Evolutionary conservation across 1,140 invertebrate species (phyloP).

Genomic region (Heliothis virescens): DNA sequence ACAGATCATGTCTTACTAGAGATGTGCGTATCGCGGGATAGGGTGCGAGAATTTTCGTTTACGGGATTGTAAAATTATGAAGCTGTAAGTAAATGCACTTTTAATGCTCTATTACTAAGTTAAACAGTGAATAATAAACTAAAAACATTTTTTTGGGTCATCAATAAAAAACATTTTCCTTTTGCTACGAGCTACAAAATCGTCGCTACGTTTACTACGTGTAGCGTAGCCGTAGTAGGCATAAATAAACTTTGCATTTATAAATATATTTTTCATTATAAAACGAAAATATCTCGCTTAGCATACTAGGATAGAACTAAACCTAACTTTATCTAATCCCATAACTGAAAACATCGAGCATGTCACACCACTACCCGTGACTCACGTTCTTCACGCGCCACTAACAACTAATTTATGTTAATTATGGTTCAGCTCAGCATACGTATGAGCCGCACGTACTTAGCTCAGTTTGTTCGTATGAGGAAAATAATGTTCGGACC

Average conservation of each 20-base stretch:
- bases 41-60: neutral
- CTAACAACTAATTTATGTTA: slow-evolving; percentile 82
- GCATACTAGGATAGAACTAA: neutral
- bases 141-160: neutral
- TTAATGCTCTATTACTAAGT: no score
- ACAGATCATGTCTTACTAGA: slow-evolving; percentile 66
- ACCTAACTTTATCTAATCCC: neutral
- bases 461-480: slow-evolving; percentile 63
- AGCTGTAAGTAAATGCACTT: no score
- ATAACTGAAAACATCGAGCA: neutral
- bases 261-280: neutral
- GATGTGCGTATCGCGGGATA: slow-evolving; percentile 7
- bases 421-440: slow-evolving; percentile 67
- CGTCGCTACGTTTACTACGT: slow-evolving; percentile 3
- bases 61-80: neutral
- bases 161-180: neutral
- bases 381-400: slow-evolving; percentile 81
- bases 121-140: neutral
- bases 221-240: neutral
- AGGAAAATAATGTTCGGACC: slow-evolving; percentile 40
- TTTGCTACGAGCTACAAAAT: neutral
- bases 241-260: neutral
- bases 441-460: slow-evolving; percentile 78
- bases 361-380: slow-evolving; percentile 56
- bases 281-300: neutral